phyloP scores from a whole-genome alignment of 2,888 invertebrate genomes.

The Trilocha varians region DNA sequence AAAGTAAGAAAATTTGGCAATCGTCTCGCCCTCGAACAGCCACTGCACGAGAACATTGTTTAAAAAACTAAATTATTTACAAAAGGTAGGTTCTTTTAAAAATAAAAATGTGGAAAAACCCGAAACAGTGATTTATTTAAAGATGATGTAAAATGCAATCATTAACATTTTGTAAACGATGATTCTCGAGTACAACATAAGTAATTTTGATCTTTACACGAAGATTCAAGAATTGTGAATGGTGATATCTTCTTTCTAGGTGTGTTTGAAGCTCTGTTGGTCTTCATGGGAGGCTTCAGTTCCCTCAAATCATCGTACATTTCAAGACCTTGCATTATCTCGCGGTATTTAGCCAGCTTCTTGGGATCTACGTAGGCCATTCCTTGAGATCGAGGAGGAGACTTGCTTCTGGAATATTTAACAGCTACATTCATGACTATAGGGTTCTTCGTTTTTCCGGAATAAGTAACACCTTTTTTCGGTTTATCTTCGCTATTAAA shows the following conservation, averaged over 20 bases:
- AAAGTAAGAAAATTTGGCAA: too few species aligned
- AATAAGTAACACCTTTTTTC: constrained; percentile 6
- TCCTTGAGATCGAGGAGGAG: constrained; percentile 9
- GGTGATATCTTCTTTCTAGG: constrained; percentile 28
- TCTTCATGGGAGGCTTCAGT: constrained; percentile 30
- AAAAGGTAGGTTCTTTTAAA: too few species aligned
- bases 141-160: too few species aligned
- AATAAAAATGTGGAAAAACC: too few species aligned
- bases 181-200: neutral
- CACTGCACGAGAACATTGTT: too few species aligned
- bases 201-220: neutral
- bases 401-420: constrained; percentile 23
- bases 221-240: constrained; percentile 13
- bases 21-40: too few species aligned
- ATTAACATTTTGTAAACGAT: neutral
- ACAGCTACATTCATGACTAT: constrained; percentile 40
- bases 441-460: constrained; percentile 25
- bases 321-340: constrained; percentile 46
- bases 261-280: constrained; percentile 55
- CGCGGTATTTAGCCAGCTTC: constrained; percentile 42
- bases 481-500: constrained; percentile 19
- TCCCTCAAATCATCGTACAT: constrained; percentile 43
- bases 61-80: too few species aligned
- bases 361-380: constrained; percentile 25
- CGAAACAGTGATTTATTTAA: too few species aligned